Conservation (phyloP, 1,140 invertebrate genomes). For the Lepidurus couesii region DNA sequence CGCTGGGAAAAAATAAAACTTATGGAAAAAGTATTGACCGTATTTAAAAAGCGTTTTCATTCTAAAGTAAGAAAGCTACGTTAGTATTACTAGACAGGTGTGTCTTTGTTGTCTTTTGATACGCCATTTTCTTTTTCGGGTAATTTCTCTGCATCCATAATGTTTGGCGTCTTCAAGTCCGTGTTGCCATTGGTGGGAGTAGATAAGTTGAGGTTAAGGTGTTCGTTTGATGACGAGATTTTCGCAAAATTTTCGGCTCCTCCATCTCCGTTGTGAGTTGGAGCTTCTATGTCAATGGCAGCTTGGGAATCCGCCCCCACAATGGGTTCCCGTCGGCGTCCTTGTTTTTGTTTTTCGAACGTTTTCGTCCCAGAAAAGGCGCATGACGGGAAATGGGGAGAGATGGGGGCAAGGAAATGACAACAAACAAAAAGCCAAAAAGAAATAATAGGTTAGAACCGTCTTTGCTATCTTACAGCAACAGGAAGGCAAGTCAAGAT, state of each 20-base stretch:
- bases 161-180: slow-evolving; percentile 6
- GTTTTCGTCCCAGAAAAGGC: not conserved
- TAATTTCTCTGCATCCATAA: not conserved
- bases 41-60: not conserved
- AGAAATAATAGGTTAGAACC: slow-evolving; percentile 1
- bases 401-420: not conserved
- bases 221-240: not conserved
- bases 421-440: not conserved
- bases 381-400: not conserved
- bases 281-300: not conserved
- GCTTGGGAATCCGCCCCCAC: not conserved
- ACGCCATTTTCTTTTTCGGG: not conserved
- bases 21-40: not conserved
- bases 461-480: not conserved
- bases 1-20: not conserved
- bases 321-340: slow-evolving; percentile 1
- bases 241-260: not conserved
- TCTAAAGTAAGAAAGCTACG: not conserved
- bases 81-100: not conserved
- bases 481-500: not conserved
- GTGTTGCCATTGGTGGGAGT: not conserved
- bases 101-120: not conserved
- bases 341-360: not conserved
- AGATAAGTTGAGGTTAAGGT: slow-evolving; percentile 1
- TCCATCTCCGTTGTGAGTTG: not conserved